These are phyloP conservation scores for Odontophorus gujanensis DNA, from an alignment of 2,113 vertebrate genomes.

Conservation along the genomic window DNA sequence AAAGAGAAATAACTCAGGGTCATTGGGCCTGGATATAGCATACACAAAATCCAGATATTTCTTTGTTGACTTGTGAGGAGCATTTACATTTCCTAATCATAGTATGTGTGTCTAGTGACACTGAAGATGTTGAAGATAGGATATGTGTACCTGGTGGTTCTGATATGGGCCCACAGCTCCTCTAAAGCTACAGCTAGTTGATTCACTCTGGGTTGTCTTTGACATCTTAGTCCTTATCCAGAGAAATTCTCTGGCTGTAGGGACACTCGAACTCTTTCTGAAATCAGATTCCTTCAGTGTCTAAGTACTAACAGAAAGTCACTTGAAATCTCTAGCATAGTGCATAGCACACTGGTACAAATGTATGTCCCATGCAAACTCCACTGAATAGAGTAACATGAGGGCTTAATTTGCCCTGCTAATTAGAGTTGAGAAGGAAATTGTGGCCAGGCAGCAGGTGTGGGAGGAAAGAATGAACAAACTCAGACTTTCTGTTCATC, in stretches of 20 bases:
- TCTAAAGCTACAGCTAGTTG: not conserved
- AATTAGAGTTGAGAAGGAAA: constrained; percentile 33
- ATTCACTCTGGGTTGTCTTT: not conserved
- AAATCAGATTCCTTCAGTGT: not conserved
- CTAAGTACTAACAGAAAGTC: not conserved
- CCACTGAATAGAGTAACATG: not conserved
- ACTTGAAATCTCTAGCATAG: not conserved
- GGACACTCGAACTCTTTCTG: not conserved
- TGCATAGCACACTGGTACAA: not conserved
- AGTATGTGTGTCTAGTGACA: not conserved
- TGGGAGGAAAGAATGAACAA: constrained; percentile 8
- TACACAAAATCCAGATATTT: not conserved
- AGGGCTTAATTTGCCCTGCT: constrained; percentile 21
- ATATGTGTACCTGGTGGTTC: not conserved
- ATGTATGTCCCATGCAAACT: not conserved
- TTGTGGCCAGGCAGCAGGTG: not conserved
- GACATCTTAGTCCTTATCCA: not conserved
- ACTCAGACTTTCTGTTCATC: constrained; percentile 10
- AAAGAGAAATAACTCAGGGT: not conserved
- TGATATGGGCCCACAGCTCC: not conserved
- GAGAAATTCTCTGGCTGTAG: not conserved
- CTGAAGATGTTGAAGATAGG: not conserved
- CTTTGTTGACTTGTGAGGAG: not conserved
- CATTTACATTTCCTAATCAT: not conserved
- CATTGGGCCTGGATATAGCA: not conserved